Evolutionary conservation across 2,113 vertebrate genomes (phyloP).

Genomic region (Microcebus lehilahytsara): DNA sequence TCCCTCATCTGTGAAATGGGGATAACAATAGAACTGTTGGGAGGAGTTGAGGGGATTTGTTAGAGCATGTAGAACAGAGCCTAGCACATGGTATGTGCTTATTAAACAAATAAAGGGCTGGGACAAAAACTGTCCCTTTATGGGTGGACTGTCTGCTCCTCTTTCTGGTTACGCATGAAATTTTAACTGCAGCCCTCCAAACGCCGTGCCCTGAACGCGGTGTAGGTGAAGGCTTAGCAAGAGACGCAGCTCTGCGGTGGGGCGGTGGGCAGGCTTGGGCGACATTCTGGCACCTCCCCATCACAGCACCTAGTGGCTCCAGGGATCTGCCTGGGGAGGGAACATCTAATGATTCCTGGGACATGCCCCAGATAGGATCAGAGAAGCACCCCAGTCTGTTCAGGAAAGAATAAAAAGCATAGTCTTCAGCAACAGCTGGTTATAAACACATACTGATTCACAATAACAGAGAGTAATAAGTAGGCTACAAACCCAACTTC

Average conservation of each 20-base stretch:
- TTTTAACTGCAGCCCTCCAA: neutral
- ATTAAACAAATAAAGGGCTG: neutral
- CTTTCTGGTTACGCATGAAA: neutral
- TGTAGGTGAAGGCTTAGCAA: neutral
- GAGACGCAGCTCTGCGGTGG: too few species aligned
- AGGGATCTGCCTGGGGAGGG: neutral
- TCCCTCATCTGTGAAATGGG: neutral
- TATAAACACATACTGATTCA: neutral
- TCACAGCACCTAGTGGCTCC: neutral
- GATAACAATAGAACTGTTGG: neutral
- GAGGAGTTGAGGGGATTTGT: neutral
- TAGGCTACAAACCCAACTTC: neutral
- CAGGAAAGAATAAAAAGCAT: neutral
- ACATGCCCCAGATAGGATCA: neutral
- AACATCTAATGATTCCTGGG: neutral
- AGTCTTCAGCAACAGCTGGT: neutral
- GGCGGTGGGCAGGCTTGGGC: rapidly evolving
- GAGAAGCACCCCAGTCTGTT: neutral
- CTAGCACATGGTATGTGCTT: neutral
- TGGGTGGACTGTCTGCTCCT: neutral
- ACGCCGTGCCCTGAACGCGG: neutral
- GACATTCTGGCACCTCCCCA: rapidly evolving
- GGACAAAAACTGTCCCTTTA: neutral
- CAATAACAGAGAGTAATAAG: neutral
- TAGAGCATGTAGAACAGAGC: neutral